Evolutionary conservation across 2,113 vertebrate genomes (phyloP).

Genomic region (Puntigrus tetrazona): DNA sequence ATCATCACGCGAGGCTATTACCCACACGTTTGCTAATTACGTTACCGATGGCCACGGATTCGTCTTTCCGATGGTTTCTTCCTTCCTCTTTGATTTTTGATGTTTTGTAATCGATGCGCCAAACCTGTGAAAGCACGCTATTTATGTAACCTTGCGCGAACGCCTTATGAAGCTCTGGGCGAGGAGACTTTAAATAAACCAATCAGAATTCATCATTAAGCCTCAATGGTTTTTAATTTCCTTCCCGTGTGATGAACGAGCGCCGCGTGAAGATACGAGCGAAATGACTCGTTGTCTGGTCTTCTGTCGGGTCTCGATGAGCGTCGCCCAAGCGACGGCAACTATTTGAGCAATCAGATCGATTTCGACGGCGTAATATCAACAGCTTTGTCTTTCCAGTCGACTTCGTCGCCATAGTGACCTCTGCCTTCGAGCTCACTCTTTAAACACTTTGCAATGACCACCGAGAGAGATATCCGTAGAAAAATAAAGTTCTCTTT

Average conservation of each 20-base stretch:
- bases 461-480: slow-evolving; percentile 57
- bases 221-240: not conserved
- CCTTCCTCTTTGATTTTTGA: not conserved
- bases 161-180: slow-evolving; percentile 27
- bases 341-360: slow-evolving; percentile 26
- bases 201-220: slow-evolving; percentile 1
- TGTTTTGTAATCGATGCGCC: not conserved
- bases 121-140: not conserved
- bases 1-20: not conserved
- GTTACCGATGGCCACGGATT: not conserved
- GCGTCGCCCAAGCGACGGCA: slow-evolving; percentile 29
- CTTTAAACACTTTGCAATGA: slow-evolving; percentile 43
- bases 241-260: not conserved
- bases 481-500: slow-evolving; percentile 71
- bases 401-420: slow-evolving; percentile 48
- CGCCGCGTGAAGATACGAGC: not conserved
- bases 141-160: slow-evolving; percentile 18
- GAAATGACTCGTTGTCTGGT: not conserved
- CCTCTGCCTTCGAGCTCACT: not conserved
- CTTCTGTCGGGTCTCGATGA: slow-evolving; percentile 1
- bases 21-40: not conserved
- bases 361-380: slow-evolving; percentile 43
- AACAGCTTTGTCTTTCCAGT: slow-evolving; percentile 41
- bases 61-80: not conserved
- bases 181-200: slow-evolving; percentile 39